Evolutionary conservation across 2,888 invertebrate genomes (phyloP).

Genomic region (Schizaphis graminum): DNA sequence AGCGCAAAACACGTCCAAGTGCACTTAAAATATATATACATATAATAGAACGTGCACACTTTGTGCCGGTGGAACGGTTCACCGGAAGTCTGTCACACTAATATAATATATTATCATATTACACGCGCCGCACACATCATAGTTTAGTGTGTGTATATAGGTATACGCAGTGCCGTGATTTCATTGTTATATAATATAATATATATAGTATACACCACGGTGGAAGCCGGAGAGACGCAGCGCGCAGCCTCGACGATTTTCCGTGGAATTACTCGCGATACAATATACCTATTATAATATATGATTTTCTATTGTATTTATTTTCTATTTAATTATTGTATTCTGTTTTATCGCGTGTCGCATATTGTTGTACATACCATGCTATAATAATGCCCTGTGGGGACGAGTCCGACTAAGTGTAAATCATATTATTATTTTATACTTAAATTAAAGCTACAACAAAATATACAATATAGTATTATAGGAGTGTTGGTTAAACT

Average conservation of each 20-base stretch:
- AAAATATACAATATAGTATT: background rate
- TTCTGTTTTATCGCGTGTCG: background rate
- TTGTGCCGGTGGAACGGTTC: background rate
- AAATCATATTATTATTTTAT: background rate
- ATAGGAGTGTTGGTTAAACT: background rate
- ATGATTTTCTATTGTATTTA: no score
- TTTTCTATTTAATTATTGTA: no score
- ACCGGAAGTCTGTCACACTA: background rate
- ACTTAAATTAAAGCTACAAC: background rate
- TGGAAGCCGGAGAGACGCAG: background rate
- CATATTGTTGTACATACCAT: background rate
- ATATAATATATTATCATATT: conserved; percentile 23
- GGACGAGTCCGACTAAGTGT: background rate
- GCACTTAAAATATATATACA: background rate
- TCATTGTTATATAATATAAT: background rate
- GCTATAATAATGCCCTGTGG: background rate
- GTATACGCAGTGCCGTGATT: background rate
- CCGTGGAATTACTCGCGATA: background rate
- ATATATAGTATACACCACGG: background rate
- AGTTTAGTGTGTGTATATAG: background rate
- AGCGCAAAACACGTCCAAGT: conserved; percentile 40
- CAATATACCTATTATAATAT: background rate
- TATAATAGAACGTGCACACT: background rate
- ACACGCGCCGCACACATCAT: background rate
- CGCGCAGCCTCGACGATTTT: background rate